phyloP scores from a whole-genome alignment of 2,797 vertebrate species.

The Poecilia wingei region DNA sequence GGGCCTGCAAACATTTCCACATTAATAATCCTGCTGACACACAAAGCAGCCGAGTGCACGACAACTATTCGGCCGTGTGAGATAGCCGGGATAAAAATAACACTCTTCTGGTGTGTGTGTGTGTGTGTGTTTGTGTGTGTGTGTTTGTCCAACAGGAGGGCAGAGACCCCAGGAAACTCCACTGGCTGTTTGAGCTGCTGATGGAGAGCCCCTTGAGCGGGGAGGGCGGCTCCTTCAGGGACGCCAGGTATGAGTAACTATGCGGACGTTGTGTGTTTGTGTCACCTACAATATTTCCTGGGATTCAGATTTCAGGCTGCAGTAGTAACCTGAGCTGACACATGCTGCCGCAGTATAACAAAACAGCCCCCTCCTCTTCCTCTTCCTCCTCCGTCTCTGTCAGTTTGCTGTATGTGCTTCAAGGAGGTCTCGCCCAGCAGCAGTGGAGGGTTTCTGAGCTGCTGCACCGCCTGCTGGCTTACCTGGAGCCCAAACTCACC shows the following conservation, averaged over 20 bases:
- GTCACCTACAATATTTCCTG: constrained; percentile 35
- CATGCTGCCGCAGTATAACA: constrained; percentile 58
- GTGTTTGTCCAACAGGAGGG: constrained; percentile 85
- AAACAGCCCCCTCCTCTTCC: background rate
- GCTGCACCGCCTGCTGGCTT: constrained; percentile 89
- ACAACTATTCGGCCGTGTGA: background rate
- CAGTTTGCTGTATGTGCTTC: constrained; percentile 91
- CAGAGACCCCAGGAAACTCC: constrained; percentile 93
- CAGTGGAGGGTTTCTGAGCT: constrained; percentile 96
- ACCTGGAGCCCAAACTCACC: constrained; percentile 96
- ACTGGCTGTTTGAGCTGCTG: constrained; percentile 94
- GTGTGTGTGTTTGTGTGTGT: constrained; percentile 4
- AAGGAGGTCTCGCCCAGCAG: constrained; percentile 96
- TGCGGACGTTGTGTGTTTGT: constrained; percentile 11
- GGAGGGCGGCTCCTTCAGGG: constrained; percentile 94
- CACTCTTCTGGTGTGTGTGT: constrained; percentile 14
- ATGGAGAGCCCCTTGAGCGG: constrained; percentile 94
- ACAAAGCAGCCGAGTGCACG: background rate
- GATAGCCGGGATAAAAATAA: constrained; percentile 29
- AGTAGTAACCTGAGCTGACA: constrained; percentile 56
- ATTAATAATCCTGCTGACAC: background rate
- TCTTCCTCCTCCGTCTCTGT: constrained; percentile 34
- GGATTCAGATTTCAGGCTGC: constrained; percentile 61
- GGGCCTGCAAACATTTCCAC: background rate
- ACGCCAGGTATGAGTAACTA: constrained; percentile 70